Evolutionary conservation across 64 coral and sea anemone genomes (phyloP), one percentile per base, ranked within the genome.

Genomic region (Anthopleura sola): DNA sequence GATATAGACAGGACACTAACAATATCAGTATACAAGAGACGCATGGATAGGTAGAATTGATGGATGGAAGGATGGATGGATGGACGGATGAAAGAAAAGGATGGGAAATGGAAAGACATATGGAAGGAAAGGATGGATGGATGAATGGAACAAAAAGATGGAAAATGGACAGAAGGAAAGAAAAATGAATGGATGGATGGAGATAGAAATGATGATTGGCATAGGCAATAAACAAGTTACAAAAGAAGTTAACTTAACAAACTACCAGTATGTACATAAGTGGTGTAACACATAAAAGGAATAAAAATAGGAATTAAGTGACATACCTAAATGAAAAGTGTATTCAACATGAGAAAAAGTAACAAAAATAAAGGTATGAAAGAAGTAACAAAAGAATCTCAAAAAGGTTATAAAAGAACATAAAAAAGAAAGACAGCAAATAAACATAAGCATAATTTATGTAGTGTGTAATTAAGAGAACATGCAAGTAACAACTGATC

Each of bases 21-120:
- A 71, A 71, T 71, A 71, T 71, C 66, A 71, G 66, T 71, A 71
- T 71, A 14, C 29, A 71, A 71, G n/a, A 71, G 66, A 71, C 58
- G 66, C 24, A 71, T 69, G 29, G 29, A 69, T 14, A 69, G 29
- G 10, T 60, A 28, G 14, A 19, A 12, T 32, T 6, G 14, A 71
- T 28, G 24, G 60, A 64, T 33, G 28, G 3, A 71, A 32, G 29
- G 28, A 10, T 32, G 66, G 66, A 62, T n/a, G 14, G 20, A 60
- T 60, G 57, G 54, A 19, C 16, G 20, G 11, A 56, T 56, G 54
- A 21, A 20, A 56, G 54, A 21, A 16, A 56, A 19, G 16, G 54
- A 19, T 21, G 19, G 1, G 54, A 17, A 15, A 56, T 56, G 54
- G 16, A n/a, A n/a, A n/a, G n/a, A n/a, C n/a, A n/a, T n/a, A 56